phyloP scores from a whole-genome alignment of 2,888 invertebrate genomes.

The Amiota minor region DNA sequence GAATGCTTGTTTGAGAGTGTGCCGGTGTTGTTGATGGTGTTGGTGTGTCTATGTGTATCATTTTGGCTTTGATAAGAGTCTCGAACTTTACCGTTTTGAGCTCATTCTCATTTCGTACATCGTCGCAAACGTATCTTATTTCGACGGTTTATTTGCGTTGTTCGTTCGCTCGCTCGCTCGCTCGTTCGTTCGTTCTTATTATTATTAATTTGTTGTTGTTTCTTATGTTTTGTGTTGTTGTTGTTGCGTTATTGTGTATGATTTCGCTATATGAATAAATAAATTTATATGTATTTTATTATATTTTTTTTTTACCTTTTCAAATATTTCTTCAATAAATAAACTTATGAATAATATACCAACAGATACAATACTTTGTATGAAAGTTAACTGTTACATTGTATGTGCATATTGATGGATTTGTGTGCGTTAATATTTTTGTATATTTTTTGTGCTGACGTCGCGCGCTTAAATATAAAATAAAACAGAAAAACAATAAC shows the following conservation, averaged over 20 bases:
- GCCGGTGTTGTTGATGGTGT: neutral
- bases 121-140: slow-evolving; percentile 55
- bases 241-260: slow-evolving; percentile 49
- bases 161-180: slow-evolving; percentile 23
- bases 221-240: slow-evolving; percentile 57
- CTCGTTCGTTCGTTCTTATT: slow-evolving; percentile 35
- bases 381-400: no score
- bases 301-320: slow-evolving; percentile 21
- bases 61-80: slow-evolving; percentile 2
- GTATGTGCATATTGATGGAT: neutral
- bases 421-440: slow-evolving; percentile 26
- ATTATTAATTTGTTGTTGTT: slow-evolving; percentile 36
- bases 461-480: slow-evolving; percentile 28
- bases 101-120: slow-evolving; percentile 61
- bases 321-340: slow-evolving; percentile 31
- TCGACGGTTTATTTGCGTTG: neutral
- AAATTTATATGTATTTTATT: slow-evolving; percentile 6
- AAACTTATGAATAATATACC: neutral
- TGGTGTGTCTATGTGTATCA: neutral
- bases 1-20: neutral
- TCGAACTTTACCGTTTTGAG: slow-evolving; percentile 48
- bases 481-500: slow-evolving; percentile 24
- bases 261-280: slow-evolving; percentile 14
- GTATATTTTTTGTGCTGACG: slow-evolving; percentile 46
- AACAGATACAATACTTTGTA: neutral